Percentiles rank a stretch among this genome's conserved stretches.
Conservation (phyloP, 2,888 invertebrate species). For the Cerastoderma edule region DNA sequence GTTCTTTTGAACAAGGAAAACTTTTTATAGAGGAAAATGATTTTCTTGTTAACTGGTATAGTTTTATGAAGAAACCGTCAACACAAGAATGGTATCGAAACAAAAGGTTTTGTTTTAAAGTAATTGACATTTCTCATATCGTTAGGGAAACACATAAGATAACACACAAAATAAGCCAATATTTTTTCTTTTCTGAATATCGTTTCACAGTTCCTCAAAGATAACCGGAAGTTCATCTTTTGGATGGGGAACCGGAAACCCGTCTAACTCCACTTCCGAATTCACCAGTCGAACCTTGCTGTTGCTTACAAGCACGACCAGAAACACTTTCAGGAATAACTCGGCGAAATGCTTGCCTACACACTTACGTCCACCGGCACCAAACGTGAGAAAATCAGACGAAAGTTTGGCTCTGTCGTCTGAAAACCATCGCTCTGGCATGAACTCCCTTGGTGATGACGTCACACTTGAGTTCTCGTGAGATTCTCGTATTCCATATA, state of each 20-base stretch:
- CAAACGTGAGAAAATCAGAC: conserved; percentile 76
- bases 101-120: too few relatives aligned
- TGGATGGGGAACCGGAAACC: conserved; percentile 76
- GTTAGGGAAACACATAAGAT: too few relatives aligned
- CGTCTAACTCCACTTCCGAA: conserved; percentile 62
- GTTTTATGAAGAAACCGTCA: too few relatives aligned
- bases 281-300: conserved; percentile 71
- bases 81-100: too few relatives aligned
- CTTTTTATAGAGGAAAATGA: too few relatives aligned
- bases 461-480: conserved; percentile 71
- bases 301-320: conserved; percentile 69
- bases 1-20: too few relatives aligned
- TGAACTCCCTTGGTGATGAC: conserved; percentile 63
- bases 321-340: conserved; percentile 74
- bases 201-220: conserved; percentile 40
- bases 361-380: conserved; percentile 77
- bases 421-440: conserved; percentile 75
- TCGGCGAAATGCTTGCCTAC: conserved; percentile 78
- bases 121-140: too few relatives aligned
- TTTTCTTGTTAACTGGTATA: too few relatives aligned
- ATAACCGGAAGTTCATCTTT: conserved; percentile 51
- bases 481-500: conserved; percentile 79
- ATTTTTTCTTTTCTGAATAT: too few relatives aligned
- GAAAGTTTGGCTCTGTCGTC: conserved; percentile 30
- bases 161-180: too few relatives aligned